phyloP scores from a whole-genome alignment of 2,113 vertebrate genomes.

The Notarius lentiginosus region DNA sequence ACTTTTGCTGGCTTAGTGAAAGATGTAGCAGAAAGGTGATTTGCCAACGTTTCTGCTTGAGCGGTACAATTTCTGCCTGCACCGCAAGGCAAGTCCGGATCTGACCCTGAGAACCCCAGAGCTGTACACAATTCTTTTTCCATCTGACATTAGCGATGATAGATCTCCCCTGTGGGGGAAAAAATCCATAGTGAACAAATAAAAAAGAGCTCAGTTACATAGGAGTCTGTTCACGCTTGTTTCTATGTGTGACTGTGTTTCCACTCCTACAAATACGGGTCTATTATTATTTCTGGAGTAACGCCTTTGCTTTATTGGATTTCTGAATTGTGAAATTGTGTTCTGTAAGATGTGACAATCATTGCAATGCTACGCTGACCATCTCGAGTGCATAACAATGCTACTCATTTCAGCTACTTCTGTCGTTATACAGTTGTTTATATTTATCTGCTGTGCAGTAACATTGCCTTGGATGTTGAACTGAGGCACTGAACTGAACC shows the following conservation, averaged over 20 bases:
- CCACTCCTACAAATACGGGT: background rate
- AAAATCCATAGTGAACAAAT: constrained; percentile 24
- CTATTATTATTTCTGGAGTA: constrained; percentile 3
- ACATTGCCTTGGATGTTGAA: background rate
- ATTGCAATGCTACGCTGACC: background rate
- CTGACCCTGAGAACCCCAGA: constrained; percentile 33
- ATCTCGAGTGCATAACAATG: background rate
- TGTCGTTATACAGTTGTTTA: background rate
- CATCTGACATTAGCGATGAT: constrained; percentile 31
- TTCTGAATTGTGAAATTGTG: background rate
- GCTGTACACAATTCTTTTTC: constrained; percentile 28
- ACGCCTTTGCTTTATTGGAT: background rate
- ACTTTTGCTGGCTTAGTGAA: constrained; percentile 35
- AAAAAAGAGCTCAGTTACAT: constrained; percentile 20
- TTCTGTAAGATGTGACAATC: constrained; percentile 1
- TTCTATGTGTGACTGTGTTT: background rate
- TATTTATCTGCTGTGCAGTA: background rate
- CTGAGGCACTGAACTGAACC: background rate
- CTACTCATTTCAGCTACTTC: background rate
- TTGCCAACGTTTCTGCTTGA: constrained; percentile 37
- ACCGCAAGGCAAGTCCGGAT: constrained; percentile 21
- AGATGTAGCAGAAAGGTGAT: constrained; percentile 34
- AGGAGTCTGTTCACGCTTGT: background rate
- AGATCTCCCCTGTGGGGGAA: constrained; percentile 16
- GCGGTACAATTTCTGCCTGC: constrained; percentile 17